A percentile compares a stretch with the other conserved stretches of the same genome.
phyloP scores from a whole-genome alignment of 2,888 invertebrate species.

The Hirtodrosophila histrioides region DNA sequence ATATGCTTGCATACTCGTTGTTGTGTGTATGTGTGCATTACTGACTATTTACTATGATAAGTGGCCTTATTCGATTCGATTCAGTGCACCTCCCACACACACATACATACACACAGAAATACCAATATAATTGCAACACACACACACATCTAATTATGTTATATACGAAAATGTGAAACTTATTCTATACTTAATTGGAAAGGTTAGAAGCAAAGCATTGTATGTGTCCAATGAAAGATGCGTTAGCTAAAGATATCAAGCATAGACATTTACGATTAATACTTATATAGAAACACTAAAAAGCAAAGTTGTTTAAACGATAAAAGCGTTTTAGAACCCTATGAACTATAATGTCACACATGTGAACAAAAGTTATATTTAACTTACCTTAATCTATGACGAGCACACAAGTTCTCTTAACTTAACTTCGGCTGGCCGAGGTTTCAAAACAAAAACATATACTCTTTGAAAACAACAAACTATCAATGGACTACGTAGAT shows the following conservation, averaged over 20 bases:
- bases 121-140: slow-evolving; percentile 22
- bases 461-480: slow-evolving; percentile 48
- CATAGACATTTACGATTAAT: slow-evolving; percentile 40
- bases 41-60: slow-evolving; percentile 67
- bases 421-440: slow-evolving; percentile 51
- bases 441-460: slow-evolving; percentile 15
- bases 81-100: slow-evolving; percentile 44
- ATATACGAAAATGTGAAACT: slow-evolving; percentile 19
- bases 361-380: slow-evolving; percentile 22
- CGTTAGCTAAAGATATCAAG: slow-evolving; percentile 40
- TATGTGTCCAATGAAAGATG: slow-evolving; percentile 16
- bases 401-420: slow-evolving; percentile 22
- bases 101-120: slow-evolving; percentile 13
- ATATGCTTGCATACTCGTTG: slow-evolving; percentile 36
- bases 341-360: slow-evolving; percentile 29
- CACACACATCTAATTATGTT: slow-evolving; percentile 17
- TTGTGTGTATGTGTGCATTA: slow-evolving; percentile 40
- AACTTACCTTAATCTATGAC: slow-evolving; percentile 24
- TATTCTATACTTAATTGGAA: slow-evolving; percentile 24
- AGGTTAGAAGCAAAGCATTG: background rate
- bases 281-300: slow-evolving; percentile 22
- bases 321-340: slow-evolving; percentile 15
- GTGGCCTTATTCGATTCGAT: slow-evolving; percentile 65
- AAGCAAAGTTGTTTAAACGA: slow-evolving; percentile 8
- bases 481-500: slow-evolving; percentile 33